Percentiles rank a stretch among this genome's conserved stretches.
Evolutionary conservation across 2,113 vertebrate species (phyloP).

Genomic region (Cephalopholis sonnerati): DNA sequence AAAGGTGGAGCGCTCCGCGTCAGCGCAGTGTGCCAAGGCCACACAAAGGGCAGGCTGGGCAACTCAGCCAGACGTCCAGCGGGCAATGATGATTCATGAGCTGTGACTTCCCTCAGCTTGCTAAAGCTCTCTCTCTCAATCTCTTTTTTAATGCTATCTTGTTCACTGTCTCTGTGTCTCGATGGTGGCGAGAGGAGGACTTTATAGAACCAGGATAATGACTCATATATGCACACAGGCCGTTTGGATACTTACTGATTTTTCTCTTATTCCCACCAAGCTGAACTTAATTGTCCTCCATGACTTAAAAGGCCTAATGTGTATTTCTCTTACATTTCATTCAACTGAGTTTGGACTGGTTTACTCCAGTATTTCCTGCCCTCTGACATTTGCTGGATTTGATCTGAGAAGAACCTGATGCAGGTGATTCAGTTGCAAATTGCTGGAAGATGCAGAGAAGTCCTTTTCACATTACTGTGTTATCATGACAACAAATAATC

Average conservation of each 20-base stretch:
- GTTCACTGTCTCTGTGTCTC: slow-evolving; percentile 17
- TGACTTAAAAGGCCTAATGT: background rate
- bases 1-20: slow-evolving; percentile 51
- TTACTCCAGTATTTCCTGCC: background rate
- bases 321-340: slow-evolving; percentile 10
- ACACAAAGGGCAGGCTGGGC: slow-evolving; percentile 51
- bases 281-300: background rate
- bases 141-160: slow-evolving; percentile 2
- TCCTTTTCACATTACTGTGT: background rate
- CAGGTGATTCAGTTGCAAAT: background rate
- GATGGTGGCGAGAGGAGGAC: slow-evolving; percentile 13
- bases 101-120: slow-evolving; percentile 18
- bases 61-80: slow-evolving; percentile 40
- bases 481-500: background rate
- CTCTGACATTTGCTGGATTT: background rate
- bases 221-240: slow-evolving; percentile 21
- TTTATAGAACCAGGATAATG: slow-evolving; percentile 24
- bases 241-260: background rate
- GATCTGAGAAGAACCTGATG: background rate
- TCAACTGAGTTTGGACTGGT: too few relatives aligned
- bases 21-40: slow-evolving; percentile 63
- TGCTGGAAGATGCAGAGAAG: background rate
- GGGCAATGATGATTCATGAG: slow-evolving; percentile 71
- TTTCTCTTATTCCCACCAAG: slow-evolving; percentile 2
- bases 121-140: background rate